These are phyloP conservation scores for Trichogramma evanescens DNA, from an alignment of 2,888 invertebrate genomes.

Conservation along the genomic window DNA sequence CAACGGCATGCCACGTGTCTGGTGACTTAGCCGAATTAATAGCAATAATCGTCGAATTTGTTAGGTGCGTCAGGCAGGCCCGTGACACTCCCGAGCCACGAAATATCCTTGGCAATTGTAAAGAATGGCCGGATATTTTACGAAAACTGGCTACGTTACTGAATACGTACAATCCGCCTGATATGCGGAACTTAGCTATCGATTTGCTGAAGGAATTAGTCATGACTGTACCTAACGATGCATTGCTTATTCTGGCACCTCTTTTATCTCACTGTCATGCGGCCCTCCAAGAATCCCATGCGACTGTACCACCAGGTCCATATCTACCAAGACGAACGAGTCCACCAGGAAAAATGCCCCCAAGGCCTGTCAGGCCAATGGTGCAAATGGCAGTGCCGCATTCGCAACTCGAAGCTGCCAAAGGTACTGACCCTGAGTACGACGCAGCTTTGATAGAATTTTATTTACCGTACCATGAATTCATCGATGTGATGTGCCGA, in stretches of 20 bases:
- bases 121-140: constrained; percentile 85
- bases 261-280: constrained; percentile 78
- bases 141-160: constrained; percentile 78
- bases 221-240: constrained; percentile 69
- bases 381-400: constrained; percentile 79
- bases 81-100: constrained; percentile 62
- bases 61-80: constrained; percentile 64
- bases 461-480: constrained; percentile 82
- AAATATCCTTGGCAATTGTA: constrained; percentile 62
- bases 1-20: constrained; percentile 79
- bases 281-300: constrained; percentile 67
- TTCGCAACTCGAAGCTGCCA: constrained; percentile 63
- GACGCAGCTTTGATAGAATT: constrained; percentile 69
- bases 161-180: constrained; percentile 82
- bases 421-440: constrained; percentile 71
- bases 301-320: constrained; percentile 65
- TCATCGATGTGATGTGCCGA: constrained; percentile 79
- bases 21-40: constrained; percentile 79
- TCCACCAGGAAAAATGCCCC: constrained; percentile 56
- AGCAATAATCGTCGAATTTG: constrained; percentile 66
- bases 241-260: constrained; percentile 76
- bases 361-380: constrained; percentile 71
- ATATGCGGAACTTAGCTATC: constrained; percentile 72
- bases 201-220: constrained; percentile 74
- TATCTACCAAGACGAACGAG: constrained; percentile 69